Conservation (phyloP, 2,888 invertebrate species). For the Myopa tessellatipennis region DNA sequence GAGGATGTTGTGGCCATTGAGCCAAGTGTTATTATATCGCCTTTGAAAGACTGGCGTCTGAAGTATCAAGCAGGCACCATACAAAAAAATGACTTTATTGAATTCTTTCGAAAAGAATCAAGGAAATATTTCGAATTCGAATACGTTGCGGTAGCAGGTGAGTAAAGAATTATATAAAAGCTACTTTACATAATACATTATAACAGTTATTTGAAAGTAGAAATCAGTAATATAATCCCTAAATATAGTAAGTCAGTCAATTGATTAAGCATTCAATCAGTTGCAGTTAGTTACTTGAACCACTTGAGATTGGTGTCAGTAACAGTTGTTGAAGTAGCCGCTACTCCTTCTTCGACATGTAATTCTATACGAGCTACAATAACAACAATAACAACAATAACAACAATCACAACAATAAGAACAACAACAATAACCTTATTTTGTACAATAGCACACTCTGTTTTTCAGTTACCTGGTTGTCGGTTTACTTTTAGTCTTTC, state of each 20-base stretch:
- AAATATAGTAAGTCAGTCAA: conserved; percentile 7
- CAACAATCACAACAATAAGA: not conserved
- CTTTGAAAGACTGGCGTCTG: conserved; percentile 67
- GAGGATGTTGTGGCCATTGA: conserved; percentile 61
- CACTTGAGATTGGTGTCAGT: not conserved
- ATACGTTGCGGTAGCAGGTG: conserved; percentile 62
- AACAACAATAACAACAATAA: not conserved
- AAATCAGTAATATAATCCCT: not conserved
- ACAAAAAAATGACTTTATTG: conserved; percentile 60
- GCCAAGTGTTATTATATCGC: conserved; percentile 54
- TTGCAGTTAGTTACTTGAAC: not conserved
- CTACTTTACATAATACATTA: not conserved
- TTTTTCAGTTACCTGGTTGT: not conserved
- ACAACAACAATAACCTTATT: not conserved
- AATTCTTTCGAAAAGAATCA: conserved; percentile 64
- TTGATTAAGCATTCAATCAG: not conserved
- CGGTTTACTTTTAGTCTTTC: not conserved
- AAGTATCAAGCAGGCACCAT: conserved; percentile 64
- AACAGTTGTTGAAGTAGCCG: not conserved
- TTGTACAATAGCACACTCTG: not conserved
- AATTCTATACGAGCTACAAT: not conserved
- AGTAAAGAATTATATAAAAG: conserved; percentile 50
- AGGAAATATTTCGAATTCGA: conserved; percentile 65
- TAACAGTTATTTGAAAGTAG: no score
- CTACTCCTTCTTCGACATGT: not conserved